phyloP scores from a whole-genome alignment of 2,888 invertebrate species.

The Scaptomyza caliginosa region DNA sequence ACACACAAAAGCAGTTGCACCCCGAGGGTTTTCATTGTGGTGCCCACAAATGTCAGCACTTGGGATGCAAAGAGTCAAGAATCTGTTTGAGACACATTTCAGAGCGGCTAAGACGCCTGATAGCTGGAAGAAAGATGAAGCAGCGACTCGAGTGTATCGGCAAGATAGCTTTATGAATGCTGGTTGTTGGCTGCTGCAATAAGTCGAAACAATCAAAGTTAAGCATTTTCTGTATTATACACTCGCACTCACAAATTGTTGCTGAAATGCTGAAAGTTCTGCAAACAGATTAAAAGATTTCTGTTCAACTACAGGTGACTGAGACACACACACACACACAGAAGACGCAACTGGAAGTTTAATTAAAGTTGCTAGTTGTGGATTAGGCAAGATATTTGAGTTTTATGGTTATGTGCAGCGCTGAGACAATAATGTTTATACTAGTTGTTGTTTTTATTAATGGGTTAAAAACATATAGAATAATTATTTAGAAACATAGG shows the following conservation, averaged over 20 bases:
- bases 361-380: conserved; percentile 39
- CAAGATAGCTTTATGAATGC: conserved; percentile 55
- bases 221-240: conserved; percentile 40
- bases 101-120: conserved; percentile 40
- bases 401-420: neutral
- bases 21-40: conserved; percentile 65
- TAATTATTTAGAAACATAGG: neutral
- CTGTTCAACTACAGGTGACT: conserved; percentile 39
- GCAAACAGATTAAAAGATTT: conserved; percentile 54
- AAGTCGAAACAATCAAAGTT: conserved; percentile 67
- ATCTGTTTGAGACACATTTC: conserved; percentile 71
- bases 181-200: conserved; percentile 19
- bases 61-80: conserved; percentile 64
- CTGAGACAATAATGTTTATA: neutral
- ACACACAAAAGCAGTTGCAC: conserved; percentile 48
- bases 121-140: conserved; percentile 5
- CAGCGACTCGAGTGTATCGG: conserved; percentile 57
- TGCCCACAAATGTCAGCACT: conserved; percentile 50
- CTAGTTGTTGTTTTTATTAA: neutral
- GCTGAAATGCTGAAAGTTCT: conserved; percentile 28
- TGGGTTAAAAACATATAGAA: neutral
- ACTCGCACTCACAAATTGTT: conserved; percentile 7
- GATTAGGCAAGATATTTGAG: conserved; percentile 18
- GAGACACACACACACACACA: conserved; percentile 9
- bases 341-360: conserved; percentile 29